Evolutionary conservation across 1,140 invertebrate genomes (phyloP).

Genomic region (Cherax quadricarinatus): DNA sequence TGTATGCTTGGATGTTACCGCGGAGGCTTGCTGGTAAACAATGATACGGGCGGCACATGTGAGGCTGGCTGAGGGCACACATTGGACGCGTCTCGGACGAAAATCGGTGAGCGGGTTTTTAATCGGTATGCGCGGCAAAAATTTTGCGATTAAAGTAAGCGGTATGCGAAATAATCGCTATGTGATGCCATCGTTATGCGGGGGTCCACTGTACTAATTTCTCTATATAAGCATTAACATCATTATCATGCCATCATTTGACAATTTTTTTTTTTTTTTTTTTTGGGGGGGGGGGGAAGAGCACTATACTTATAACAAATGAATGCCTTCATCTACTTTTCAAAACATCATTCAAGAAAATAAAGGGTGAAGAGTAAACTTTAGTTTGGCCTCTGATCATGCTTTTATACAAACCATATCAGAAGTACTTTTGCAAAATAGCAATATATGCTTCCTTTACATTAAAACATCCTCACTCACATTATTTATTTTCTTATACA

Average conservation of each 20-base stretch:
- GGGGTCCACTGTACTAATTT: conserved; percentile 57
- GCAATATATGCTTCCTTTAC: conserved; percentile 17
- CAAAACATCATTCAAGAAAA: conserved; percentile 36
- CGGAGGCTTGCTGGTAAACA: no score
- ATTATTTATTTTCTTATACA: neutral
- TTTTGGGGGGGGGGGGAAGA: no score
- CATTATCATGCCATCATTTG: conserved; percentile 7
- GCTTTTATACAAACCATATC: neutral
- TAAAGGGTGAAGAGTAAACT: conserved; percentile 17
- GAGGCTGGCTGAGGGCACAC: no score
- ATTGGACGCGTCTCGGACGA: no score
- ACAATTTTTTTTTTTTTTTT: no score
- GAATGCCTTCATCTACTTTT: neutral
- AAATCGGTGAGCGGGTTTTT: no score
- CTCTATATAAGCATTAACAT: neutral
- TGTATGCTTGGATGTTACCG: no score
- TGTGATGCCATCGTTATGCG: no score
- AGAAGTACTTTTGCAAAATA: neutral
- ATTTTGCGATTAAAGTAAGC: no score
- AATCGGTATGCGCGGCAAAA: no score
- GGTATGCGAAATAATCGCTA: no score
- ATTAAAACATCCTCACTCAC: conserved; percentile 4
- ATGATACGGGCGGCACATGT: no score
- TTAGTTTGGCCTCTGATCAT: conserved; percentile 20
- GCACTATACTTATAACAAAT: conserved; percentile 10